phyloP scores from a whole-genome alignment of 1,140 invertebrate species.

The Stegodyphus dumicola region DNA sequence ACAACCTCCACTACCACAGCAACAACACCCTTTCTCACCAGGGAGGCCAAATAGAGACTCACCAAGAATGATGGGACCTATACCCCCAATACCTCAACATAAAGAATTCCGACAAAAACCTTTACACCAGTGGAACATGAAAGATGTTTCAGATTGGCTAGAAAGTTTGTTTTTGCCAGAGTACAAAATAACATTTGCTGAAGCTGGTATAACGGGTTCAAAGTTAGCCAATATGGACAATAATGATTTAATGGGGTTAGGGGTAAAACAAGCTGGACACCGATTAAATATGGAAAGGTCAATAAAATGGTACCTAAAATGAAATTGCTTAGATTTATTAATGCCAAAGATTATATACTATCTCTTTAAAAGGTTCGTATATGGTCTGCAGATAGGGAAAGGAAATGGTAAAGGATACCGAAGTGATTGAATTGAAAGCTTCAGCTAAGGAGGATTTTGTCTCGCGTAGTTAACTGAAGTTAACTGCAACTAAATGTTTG shows the following conservation, averaged over 20 bases:
- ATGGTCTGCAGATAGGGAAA: not conserved
- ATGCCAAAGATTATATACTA: slow-evolving; percentile 43
- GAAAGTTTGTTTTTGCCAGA: slow-evolving; percentile 71
- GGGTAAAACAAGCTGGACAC: slow-evolving; percentile 72
- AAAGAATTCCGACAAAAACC: slow-evolving; percentile 68
- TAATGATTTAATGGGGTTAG: slow-evolving; percentile 70
- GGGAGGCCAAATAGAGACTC: slow-evolving; percentile 3
- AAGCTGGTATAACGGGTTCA: slow-evolving; percentile 69
- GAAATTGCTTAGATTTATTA: slow-evolving; percentile 12
- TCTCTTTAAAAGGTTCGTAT: not conserved
- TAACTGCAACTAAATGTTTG: not conserved
- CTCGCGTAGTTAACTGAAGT: not conserved
- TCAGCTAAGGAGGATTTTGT: not conserved
- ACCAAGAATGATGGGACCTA: slow-evolving; percentile 24
- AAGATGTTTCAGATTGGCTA: slow-evolving; percentile 72
- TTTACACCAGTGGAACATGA: slow-evolving; percentile 68
- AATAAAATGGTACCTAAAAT: slow-evolving; percentile 59
- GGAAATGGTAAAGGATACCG: not conserved
- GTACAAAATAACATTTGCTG: slow-evolving; percentile 70
- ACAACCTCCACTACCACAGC: not conserved
- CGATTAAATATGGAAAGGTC: slow-evolving; percentile 69
- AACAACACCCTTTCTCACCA: slow-evolving; percentile 29
- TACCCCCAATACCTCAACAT: slow-evolving; percentile 50
- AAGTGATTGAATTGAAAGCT: not conserved
- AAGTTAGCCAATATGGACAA: slow-evolving; percentile 71